Percentiles rank a stretch among this genome's conserved stretches.
phyloP scores from a whole-genome alignment of 2,797 vertebrate species.

The Leuciscus waleckii region DNA sequence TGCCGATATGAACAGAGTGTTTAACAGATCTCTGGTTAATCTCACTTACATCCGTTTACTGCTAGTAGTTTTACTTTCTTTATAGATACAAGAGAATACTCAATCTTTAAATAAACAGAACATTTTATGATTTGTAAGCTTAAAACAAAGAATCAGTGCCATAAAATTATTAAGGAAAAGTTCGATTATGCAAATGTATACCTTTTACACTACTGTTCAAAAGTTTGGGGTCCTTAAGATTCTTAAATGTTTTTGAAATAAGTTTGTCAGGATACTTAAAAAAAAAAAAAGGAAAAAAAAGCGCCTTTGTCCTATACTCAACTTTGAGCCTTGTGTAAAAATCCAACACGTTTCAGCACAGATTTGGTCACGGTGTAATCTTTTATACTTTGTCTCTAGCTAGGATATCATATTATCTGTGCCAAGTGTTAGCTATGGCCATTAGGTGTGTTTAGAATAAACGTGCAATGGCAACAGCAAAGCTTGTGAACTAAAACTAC shows the following conservation, averaged over 20 bases:
- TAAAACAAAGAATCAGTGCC: neutral
- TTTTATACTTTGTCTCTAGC: neutral
- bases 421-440: neutral
- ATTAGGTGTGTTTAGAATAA: neutral
- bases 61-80: conserved; percentile 28
- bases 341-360: neutral
- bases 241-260: neutral
- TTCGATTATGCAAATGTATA: neutral
- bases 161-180: neutral
- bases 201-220: too few relatives aligned
- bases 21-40: neutral
- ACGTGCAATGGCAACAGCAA: neutral
- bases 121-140: neutral
- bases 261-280: neutral
- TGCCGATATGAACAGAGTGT: neutral
- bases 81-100: conserved; percentile 18
- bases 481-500: neutral
- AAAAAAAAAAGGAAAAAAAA: rapidly evolving
- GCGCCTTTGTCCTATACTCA: neutral
- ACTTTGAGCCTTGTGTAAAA: neutral
- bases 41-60: neutral
- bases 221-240: neutral
- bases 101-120: neutral
- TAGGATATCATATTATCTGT: neutral
- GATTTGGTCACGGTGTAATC: neutral